Evolutionary conservation across 2,888 invertebrate genomes (phyloP).

Genomic region (Dioctria linearis): DNA sequence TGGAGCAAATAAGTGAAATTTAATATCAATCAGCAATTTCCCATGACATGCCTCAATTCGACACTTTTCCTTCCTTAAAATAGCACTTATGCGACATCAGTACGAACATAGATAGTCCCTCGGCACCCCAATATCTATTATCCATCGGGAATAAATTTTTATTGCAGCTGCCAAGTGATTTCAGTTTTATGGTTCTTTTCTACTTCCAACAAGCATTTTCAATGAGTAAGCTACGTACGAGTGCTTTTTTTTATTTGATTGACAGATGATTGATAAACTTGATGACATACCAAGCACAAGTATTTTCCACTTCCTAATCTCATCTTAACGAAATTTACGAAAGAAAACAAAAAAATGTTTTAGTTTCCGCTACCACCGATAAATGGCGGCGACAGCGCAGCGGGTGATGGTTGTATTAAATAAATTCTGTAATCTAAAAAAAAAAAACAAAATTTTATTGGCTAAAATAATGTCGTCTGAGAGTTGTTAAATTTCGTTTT

Average conservation of each 20-base stretch:
- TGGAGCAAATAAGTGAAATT: conserved; percentile 4
- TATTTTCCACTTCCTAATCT: conserved; percentile 10
- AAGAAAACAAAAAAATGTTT: conserved; percentile 1
- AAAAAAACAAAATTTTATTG: too few species aligned
- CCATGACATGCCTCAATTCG: conserved; percentile 6
- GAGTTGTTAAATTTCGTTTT: too few species aligned
- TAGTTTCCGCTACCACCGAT: not conserved
- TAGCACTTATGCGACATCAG: too few species aligned
- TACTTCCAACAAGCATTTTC: conserved; percentile 7
- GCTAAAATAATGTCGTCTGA: too few species aligned
- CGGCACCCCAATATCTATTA: conserved; percentile 1
- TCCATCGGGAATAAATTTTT: conserved; percentile 50
- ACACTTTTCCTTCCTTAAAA: conserved; percentile 2
- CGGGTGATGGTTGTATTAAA: too few species aligned
- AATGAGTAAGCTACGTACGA: not conserved
- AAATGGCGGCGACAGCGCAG: too few species aligned
- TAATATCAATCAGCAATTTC: conserved; percentile 27
- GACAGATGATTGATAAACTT: conserved; percentile 35
- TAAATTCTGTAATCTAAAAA: too few species aligned
- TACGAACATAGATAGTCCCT: not conserved
- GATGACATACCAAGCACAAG: not conserved
- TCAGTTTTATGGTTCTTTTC: conserved; percentile 48
- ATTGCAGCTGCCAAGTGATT: conserved; percentile 54
- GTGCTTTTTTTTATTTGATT: conserved; percentile 25
- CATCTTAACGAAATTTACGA: not conserved